Evolutionary conservation across 2,888 invertebrate species (phyloP).

Genomic region (Metalampra italica): DNA sequence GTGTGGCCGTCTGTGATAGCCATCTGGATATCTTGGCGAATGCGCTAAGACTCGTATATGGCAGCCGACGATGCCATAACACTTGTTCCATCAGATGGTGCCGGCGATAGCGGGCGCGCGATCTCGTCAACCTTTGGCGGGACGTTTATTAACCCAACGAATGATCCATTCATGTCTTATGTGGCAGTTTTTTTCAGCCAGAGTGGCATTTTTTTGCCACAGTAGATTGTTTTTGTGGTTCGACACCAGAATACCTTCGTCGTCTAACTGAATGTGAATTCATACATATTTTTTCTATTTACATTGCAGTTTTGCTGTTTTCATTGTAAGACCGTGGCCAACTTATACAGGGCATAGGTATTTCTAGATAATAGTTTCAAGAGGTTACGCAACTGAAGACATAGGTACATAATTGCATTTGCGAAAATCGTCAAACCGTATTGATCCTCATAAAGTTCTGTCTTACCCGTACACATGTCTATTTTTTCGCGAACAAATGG

Average conservation of each 20-base stretch:
- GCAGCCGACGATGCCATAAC: conserved; percentile 63
- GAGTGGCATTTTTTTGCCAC: not conserved
- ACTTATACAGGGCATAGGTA: no score
- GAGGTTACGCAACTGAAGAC: no score
- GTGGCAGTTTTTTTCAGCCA: conserved; percentile 10
- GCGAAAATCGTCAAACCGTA: conserved; percentile 17
- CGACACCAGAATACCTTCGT: no score
- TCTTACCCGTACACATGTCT: conserved; percentile 39
- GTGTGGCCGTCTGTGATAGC: conserved; percentile 59
- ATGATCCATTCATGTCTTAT: conserved; percentile 38
- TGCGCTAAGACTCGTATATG: conserved; percentile 57
- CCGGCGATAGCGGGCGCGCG: conserved; percentile 46
- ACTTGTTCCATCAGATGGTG: conserved; percentile 63
- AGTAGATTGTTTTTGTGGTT: conserved; percentile 5
- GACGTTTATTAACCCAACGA: conserved; percentile 48
- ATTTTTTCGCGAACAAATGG: conserved; percentile 68
- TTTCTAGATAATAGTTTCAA: no score
- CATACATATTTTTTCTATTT: no score
- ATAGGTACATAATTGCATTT: not conserved
- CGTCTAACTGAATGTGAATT: no score
- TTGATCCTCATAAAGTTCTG: conserved; percentile 45
- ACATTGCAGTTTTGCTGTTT: no score
- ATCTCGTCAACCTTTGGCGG: conserved; percentile 43
- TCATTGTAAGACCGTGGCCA: no score
- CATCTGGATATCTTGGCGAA: conserved; percentile 57